Conservation (phyloP, 2,888 invertebrate species). For the Acleris laterana region DNA sequence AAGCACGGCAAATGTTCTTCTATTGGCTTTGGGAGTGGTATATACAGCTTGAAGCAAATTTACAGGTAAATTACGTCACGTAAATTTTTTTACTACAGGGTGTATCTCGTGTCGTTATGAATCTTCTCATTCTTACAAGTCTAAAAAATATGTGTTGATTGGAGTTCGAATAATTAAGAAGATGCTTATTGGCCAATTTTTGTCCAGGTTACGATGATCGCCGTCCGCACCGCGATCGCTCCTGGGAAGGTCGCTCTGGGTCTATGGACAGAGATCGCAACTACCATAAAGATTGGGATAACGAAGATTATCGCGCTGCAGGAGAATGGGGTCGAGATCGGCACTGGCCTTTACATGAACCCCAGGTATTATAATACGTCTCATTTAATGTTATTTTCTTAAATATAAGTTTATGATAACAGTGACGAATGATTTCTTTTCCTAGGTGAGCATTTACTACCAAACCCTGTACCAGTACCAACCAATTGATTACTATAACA, state of each 20-base stretch:
- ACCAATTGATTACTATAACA: conserved; percentile 73
- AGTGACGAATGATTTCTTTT: conserved; percentile 39
- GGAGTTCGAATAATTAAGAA: not conserved
- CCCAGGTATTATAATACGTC: conserved; percentile 61
- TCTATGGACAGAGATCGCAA: conserved; percentile 77
- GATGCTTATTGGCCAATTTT: not conserved
- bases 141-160: no score
- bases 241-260: conserved; percentile 82
- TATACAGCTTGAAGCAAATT: no score
- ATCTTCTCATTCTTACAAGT: no score
- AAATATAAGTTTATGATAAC: conserved; percentile 31
- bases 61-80: no score
- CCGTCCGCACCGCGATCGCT: conserved; percentile 79
- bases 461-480: conserved; percentile 70
- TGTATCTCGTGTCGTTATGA: no score
- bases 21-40: no score
- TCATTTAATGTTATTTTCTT: conserved; percentile 7
- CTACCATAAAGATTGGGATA: conserved; percentile 81
- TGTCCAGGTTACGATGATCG: conserved; percentile 78
- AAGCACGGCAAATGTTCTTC: no score
- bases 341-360: conserved; percentile 78
- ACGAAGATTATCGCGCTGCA: conserved; percentile 81
- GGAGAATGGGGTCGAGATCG: conserved; percentile 80
- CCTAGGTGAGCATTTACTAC: conserved; percentile 71
- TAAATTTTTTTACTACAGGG: no score